Percentiles rank a stretch among this genome's conserved stretches.
Evolutionary conservation across 2,888 invertebrate species (phyloP).

Genomic region (Hydroisotoma schaefferi): DNA sequence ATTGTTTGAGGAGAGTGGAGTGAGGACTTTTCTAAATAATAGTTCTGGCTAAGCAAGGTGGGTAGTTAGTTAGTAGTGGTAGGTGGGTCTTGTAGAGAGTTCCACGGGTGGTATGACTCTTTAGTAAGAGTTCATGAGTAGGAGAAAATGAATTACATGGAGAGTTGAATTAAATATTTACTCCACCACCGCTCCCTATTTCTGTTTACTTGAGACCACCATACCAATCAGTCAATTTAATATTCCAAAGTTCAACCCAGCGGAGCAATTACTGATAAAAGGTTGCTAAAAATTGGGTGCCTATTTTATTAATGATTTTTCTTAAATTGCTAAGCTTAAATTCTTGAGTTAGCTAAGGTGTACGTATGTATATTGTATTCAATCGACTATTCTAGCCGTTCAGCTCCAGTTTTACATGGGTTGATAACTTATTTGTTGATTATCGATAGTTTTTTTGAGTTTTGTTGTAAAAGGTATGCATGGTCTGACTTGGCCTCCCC

Average conservation of each 20-base stretch:
- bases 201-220: constrained; percentile 11
- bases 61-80: too few relatives aligned
- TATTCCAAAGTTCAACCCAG: constrained; percentile 10
- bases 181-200: constrained; percentile 14
- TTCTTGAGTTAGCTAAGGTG: too few relatives aligned
- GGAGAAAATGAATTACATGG: constrained; percentile 2
- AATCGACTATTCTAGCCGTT: too few relatives aligned
- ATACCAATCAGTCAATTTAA: constrained; percentile 16
- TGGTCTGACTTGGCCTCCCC: too few relatives aligned
- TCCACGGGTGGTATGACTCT: constrained; percentile 35
- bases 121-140: background rate
- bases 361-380: too few relatives aligned
- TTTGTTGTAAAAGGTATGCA: too few relatives aligned
- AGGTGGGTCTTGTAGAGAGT: constrained; percentile 9
- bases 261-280: constrained; percentile 6
- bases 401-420: too few relatives aligned
- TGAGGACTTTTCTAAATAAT: constrained; percentile 3
- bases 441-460: too few relatives aligned
- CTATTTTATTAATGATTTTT: constrained; percentile 8
- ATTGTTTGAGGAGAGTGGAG: too few relatives aligned
- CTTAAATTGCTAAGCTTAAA: too few relatives aligned
- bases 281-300: constrained; percentile 6
- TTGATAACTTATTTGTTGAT: too few relatives aligned
- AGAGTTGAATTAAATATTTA: constrained; percentile 14
- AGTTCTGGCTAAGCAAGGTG: background rate